Base-by-base conservation (phyloP, 2,888 invertebrate genomes). In the Pandemis heparana region DNA sequence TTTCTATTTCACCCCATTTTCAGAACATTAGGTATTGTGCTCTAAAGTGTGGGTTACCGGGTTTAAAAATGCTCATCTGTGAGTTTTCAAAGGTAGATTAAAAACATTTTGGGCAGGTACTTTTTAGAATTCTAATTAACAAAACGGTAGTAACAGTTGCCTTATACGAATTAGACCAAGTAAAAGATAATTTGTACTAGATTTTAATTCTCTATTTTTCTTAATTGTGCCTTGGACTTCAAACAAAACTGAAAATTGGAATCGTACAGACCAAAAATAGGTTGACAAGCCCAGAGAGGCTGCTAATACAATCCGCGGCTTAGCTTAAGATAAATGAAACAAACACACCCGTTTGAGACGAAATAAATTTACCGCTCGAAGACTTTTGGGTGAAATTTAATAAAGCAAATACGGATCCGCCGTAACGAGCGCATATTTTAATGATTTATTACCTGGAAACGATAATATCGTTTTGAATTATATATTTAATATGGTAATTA, bases 321-420 rank as follows among this genome's bases (percentile, higher is more conserved):
- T 85, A 83, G 83, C 81, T 65, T 48, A 66, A 82, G 75, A 77
- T 74, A 74, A 77, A 78, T 76, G 78, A 77, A 78, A 76, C 75
- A 74, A 76, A 70, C 70, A 81, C 82, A 79, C 81, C 82, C 85
- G 80, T 87, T 83, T 81, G 85, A 87, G 87, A 87, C 87, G 87
- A 87, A 89, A 89, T 89, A 90, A 89, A 90, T 89, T 88, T 85
- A 77, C 78, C 82, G 82, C 63, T 56, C 84, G 79, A 86, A 84
- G 86, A 87, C 84, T 85, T 83, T 83, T 79, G 85, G 81, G 85
- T 86, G 82, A 90, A 90, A 90, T 91, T 90, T 89, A 90, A 90
- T 90, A 90, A 90, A 89, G 89, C 88, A 89, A 91, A 89, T 88
- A 89, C 82, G 85, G 85, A 87, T 86, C 83, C 85, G 81, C 82